Evolutionary conservation across 2,888 invertebrate species (phyloP).

Genomic region (Agriotes lineatus): DNA sequence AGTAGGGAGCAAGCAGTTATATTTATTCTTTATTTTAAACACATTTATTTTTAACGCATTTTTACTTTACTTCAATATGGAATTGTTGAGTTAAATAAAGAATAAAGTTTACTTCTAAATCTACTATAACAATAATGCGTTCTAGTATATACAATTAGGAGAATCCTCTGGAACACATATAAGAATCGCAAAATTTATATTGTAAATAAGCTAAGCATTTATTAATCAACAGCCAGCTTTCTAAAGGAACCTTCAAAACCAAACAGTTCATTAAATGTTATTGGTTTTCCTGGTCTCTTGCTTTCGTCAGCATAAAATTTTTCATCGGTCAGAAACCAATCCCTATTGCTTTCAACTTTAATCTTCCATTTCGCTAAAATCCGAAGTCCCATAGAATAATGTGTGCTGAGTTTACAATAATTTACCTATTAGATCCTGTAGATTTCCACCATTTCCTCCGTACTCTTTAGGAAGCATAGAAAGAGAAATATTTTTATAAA

Average conservation of each 20-base stretch:
- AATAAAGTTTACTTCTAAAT: no score
- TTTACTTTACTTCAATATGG: no score
- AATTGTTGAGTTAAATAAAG: no score
- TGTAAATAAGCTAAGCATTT: no score
- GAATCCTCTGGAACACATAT: no score
- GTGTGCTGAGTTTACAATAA: background rate
- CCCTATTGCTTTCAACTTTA: constrained; percentile 67
- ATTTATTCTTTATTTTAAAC: no score
- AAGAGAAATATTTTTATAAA: background rate
- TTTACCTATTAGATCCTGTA: background rate
- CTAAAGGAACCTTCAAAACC: constrained; percentile 70
- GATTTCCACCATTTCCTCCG: background rate
- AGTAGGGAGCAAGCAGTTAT: no score
- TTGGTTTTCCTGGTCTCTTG: constrained; percentile 68
- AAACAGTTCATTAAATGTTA: constrained; percentile 69
- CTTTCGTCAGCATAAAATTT: constrained; percentile 67
- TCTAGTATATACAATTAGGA: no score
- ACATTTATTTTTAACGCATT: no score
- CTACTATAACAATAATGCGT: no score
- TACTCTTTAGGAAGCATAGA: background rate
- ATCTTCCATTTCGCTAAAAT: constrained; percentile 68
- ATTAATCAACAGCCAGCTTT: constrained; percentile 68
- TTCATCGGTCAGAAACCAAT: constrained; percentile 69
- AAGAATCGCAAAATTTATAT: no score
- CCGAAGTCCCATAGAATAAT: background rate